Evolutionary conservation across 1,140 invertebrate genomes (phyloP), one percentile per base, ranked within the genome.

Genomic region (Pentalonia nigronervosa): DNA sequence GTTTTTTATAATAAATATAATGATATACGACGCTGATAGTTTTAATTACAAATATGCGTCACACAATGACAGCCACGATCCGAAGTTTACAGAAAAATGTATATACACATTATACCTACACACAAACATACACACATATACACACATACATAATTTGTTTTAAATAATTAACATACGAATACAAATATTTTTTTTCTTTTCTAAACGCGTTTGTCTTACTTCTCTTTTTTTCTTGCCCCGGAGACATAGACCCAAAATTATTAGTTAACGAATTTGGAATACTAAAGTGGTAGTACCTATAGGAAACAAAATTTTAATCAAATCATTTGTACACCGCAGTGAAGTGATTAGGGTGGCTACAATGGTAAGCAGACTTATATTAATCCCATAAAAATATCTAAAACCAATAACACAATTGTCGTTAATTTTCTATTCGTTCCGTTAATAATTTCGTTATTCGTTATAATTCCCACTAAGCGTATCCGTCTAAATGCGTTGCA

Each of bases 1-100:
- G n/a, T 50, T 2, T 56, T 67, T 83, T 83, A 34, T 91, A 91
- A 50, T 91, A 83, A 91, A 91, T n/a, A 36, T 91, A 91, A 91
- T 83, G 45, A 83, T 91, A 91, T 83, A 50, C 67, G 56, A 67
- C 41, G 21, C 7, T 25, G 30, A 91, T 91, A 83, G 67, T 83
- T 91, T 91, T 91, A 67, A 81, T 91, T 48, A 36, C 14, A 81
- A 91, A 90, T 67, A 67, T 67, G 36, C 36, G 36, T 91, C 90
- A 11, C 45, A 91, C 90, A 76, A 91, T 91, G 34, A 36, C 90
- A 48, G 36, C 34, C 53, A 45, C 36, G 90, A 91, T 81, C 60
- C 17, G n/a, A 91, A 91, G 30, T 91, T 67, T 91, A 91, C 67
- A 48, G 60, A 81, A 76, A 67, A 67, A 48, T 53, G 76, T 25